These are phyloP conservation scores for Heterohyrax brucei DNA, from an alignment of 2,797 vertebrate species.

Conservation along the genomic window DNA sequence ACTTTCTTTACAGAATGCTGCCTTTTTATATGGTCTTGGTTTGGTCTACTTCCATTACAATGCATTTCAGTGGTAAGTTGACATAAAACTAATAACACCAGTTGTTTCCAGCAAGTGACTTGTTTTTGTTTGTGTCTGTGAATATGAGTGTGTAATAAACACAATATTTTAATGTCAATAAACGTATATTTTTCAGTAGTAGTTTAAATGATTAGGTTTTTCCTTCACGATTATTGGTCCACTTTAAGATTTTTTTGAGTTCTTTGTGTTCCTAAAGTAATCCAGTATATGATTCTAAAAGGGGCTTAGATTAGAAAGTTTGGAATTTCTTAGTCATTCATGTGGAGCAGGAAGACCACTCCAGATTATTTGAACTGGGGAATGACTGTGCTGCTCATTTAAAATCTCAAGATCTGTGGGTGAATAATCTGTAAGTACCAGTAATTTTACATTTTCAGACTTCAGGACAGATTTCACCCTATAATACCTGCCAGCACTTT, in stretches of 20 bases:
- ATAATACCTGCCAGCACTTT: not conserved
- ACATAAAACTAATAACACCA: slow-evolving; percentile 60
- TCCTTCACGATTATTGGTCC: slow-evolving; percentile 5
- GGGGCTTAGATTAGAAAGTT: slow-evolving; percentile 52
- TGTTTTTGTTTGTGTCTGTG: slow-evolving; percentile 10
- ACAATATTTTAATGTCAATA: slow-evolving; percentile 46
- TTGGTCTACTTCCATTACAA: slow-evolving; percentile 99
- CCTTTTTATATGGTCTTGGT: slow-evolving; percentile 99
- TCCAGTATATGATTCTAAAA: slow-evolving; percentile 51
- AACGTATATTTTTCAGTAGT: slow-evolving; percentile 62
- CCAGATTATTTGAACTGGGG: slow-evolving; percentile 60
- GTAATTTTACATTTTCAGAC: slow-evolving; percentile 57
- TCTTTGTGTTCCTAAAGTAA: slow-evolving; percentile 47
- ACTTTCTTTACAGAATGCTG: slow-evolving; percentile 96
- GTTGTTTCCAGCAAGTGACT: slow-evolving; percentile 58
- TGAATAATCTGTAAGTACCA: slow-evolving; percentile 61
- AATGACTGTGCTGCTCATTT: slow-evolving; percentile 16
- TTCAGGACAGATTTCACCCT: not conserved
- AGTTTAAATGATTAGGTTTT: slow-evolving; percentile 50
- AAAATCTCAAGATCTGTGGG: slow-evolving; percentile 24
- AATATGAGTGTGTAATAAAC: slow-evolving; percentile 31
- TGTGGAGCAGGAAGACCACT: not conserved
- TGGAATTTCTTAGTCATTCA: slow-evolving; percentile 59
- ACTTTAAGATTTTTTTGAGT: slow-evolving; percentile 56
- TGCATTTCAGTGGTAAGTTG: slow-evolving; percentile 99